These are phyloP conservation scores for Macaria liturata DNA, from an alignment of 2,888 invertebrate species.

Conservation along the genomic window DNA sequence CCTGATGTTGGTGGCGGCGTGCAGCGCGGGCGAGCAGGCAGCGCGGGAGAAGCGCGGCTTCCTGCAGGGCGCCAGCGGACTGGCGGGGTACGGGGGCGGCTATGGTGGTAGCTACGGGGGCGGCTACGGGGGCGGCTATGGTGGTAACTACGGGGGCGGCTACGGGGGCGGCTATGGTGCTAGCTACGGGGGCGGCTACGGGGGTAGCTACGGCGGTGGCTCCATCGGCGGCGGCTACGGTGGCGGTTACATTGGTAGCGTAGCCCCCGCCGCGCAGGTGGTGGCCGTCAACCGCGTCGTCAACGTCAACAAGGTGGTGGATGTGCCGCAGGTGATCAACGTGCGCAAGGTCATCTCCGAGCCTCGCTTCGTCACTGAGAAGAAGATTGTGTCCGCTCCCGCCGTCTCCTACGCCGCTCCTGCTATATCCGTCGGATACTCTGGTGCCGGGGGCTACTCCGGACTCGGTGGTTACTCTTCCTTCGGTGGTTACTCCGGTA, in stretches of 20 bases:
- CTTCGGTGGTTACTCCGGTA: background rate
- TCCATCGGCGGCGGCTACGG: slow-evolving; percentile 11
- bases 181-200: slow-evolving; percentile 35
- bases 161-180: slow-evolving; percentile 18
- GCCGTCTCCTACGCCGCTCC: no score
- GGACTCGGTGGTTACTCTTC: slow-evolving; percentile 5
- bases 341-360: slow-evolving; percentile 34
- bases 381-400: no score
- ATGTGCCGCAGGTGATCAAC: background rate
- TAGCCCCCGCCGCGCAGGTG: slow-evolving; percentile 41
- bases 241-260: slow-evolving; percentile 26
- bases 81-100: slow-evolving; percentile 20
- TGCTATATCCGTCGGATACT: no score
- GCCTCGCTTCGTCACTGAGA: slow-evolving; percentile 20
- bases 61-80: slow-evolving; percentile 26
- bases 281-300: slow-evolving; percentile 41
- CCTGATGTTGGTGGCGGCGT: slow-evolving; percentile 33
- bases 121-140: slow-evolving; percentile 27
- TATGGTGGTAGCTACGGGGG: slow-evolving; percentile 23
- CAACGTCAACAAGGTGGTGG: slow-evolving; percentile 4
- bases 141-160: slow-evolving; percentile 22
- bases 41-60: slow-evolving; percentile 41
- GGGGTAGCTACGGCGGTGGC: slow-evolving; percentile 24
- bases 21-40: slow-evolving; percentile 30
- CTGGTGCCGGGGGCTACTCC: background rate